Conservation (phyloP, 2,888 invertebrate genomes). For the Drosophila kanekoi region DNA sequence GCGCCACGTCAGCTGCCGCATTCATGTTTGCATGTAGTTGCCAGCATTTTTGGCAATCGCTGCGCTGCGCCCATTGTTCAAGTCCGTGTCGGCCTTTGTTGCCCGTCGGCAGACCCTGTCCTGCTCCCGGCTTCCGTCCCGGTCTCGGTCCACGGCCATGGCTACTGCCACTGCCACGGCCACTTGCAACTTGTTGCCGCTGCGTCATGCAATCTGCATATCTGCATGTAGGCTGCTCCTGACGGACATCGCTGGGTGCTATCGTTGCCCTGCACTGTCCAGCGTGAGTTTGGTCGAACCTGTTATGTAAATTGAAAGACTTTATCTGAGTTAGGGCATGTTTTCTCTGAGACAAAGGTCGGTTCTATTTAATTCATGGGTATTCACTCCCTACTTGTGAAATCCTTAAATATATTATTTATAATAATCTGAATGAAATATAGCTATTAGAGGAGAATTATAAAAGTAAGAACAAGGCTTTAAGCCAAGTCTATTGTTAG, state of each 20-base stretch:
- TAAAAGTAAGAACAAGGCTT: no score
- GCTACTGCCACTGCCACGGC: constrained; percentile 29
- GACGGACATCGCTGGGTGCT: constrained; percentile 19
- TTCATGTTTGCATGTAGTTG: constrained; percentile 69
- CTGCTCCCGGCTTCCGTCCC: constrained; percentile 1
- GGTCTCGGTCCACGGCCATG: constrained; percentile 13
- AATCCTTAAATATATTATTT: no score
- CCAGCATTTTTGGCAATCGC: constrained; percentile 60
- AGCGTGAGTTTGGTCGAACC: neutral
- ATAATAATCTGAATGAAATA: neutral
- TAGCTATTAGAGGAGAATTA: no score
- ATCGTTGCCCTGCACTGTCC: constrained; percentile 26
- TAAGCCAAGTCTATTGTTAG: no score
- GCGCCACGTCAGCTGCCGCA: constrained; percentile 45
- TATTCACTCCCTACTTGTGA: no score
- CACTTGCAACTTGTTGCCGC: constrained; percentile 52
- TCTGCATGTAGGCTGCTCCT: constrained; percentile 10
- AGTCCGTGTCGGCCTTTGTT: constrained; percentile 51
- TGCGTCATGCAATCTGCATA: constrained; percentile 56
- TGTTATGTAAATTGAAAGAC: neutral
- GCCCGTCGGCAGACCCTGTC: constrained; percentile 5
- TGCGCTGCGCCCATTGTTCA: constrained; percentile 41
- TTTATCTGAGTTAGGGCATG: no score
- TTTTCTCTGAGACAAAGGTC: no score
- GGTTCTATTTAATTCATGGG: no score